phyloP scores from a whole-genome alignment of 1,140 invertebrate species.

The Coelopa frigida region DNA sequence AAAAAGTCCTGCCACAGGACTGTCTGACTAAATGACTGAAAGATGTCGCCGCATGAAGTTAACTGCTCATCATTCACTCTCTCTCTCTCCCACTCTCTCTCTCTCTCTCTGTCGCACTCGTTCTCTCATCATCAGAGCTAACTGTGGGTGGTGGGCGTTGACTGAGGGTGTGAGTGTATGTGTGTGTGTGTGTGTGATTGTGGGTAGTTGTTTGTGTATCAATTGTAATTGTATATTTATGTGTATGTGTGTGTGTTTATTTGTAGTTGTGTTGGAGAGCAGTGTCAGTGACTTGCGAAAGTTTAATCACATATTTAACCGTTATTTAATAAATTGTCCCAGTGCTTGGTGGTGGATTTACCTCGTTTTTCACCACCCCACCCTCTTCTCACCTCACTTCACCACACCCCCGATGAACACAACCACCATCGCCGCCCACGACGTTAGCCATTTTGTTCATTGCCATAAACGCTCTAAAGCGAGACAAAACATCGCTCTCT shows the following conservation, averaged over 20 bases:
- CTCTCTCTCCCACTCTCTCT: slow-evolving; percentile 14
- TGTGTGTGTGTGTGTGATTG: too few relatives aligned
- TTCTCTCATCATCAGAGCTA: too few relatives aligned
- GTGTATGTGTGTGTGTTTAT: too few relatives aligned
- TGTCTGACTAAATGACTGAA: neutral
- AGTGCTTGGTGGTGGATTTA: slow-evolving; percentile 10
- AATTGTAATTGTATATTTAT: too few relatives aligned
- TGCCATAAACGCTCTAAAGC: neutral
- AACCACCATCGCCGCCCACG: neutral
- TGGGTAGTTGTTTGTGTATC: too few relatives aligned
- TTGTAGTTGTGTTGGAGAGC: slow-evolving; percentile 2
- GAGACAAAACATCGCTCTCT: neutral
- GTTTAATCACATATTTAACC: slow-evolving; percentile 30
- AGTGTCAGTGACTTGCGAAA: neutral
- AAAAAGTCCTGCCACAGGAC: neutral
- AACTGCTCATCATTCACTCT: slow-evolving; percentile 7
- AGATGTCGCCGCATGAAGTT: slow-evolving; percentile 14
- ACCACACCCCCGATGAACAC: slow-evolving; percentile 8
- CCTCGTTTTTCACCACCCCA: neutral
- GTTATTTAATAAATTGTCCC: slow-evolving; percentile 24
- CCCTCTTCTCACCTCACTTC: neutral
- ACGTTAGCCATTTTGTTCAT: slow-evolving; percentile 34
- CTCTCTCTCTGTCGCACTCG: slow-evolving; percentile 6
- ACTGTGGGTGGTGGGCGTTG: neutral
- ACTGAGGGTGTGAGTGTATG: neutral